phyloP scores from a whole-genome alignment of 2,113 vertebrate species.

The Oophaga pumilio region DNA sequence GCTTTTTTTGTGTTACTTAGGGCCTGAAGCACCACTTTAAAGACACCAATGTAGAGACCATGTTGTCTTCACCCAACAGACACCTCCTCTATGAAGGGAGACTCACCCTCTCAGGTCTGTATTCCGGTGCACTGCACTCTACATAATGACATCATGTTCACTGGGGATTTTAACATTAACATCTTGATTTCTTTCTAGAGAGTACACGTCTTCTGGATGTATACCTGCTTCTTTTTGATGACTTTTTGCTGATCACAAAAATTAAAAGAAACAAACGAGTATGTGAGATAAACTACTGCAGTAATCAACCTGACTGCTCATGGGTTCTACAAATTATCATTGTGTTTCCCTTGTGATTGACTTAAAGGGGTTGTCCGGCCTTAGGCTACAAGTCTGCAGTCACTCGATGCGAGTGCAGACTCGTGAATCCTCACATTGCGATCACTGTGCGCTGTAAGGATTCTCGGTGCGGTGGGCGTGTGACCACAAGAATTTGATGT shows the following conservation, averaged over 20 bases:
- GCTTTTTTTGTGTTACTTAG: slow-evolving; percentile 63
- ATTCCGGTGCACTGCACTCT: not conserved
- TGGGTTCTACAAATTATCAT: no score
- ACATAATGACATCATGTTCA: not conserved
- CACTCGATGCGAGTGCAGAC: no score
- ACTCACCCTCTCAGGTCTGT: slow-evolving; percentile 79
- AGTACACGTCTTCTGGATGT: slow-evolving; percentile 82
- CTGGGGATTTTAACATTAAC: not conserved
- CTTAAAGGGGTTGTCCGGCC: not conserved
- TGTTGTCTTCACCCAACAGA: slow-evolving; percentile 77
- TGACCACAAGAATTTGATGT: no score
- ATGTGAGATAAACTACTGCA: slow-evolving; percentile 45
- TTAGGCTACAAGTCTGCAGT: no score
- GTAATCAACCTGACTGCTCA: not conserved
- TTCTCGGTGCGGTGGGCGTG: no score
- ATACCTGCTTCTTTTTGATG: slow-evolving; percentile 88
- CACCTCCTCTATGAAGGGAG: slow-evolving; percentile 83
- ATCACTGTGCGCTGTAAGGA: no score
- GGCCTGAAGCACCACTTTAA: slow-evolving; percentile 85
- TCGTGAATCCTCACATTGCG: no score
- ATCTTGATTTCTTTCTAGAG: slow-evolving; percentile 68
- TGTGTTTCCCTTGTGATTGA: not conserved
- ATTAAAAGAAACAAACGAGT: slow-evolving; percentile 87
- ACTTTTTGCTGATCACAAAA: slow-evolving; percentile 91
- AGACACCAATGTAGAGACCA: slow-evolving; percentile 79